These are phyloP conservation scores for Propithecus perrieri DNA, from an alignment of 2,797 vertebrate species.

Conservation along the genomic window DNA sequence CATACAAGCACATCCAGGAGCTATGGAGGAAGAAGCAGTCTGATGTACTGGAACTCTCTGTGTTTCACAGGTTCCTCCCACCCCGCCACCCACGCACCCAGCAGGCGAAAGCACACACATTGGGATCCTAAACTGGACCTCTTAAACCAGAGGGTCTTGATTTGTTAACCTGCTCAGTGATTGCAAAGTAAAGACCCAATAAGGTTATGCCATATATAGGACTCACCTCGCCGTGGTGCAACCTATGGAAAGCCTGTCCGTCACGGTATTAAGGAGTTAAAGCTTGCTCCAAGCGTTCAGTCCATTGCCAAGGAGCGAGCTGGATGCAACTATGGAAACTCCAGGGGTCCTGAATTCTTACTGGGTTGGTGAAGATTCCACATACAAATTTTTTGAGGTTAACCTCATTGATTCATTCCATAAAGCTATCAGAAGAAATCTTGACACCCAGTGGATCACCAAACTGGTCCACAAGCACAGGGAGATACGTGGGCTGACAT, in stretches of 20 bases:
- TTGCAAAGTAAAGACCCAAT: neutral
- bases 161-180: too few species aligned
- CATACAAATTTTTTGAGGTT: slow-evolving; percentile 94
- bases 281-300: neutral
- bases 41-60: neutral
- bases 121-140: neutral
- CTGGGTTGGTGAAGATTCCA: slow-evolving; percentile 96
- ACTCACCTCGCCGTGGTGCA: neutral
- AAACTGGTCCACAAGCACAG: neutral
- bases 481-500: slow-evolving; percentile 89
- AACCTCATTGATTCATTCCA: slow-evolving; percentile 93
- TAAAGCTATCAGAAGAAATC: slow-evolving; percentile 95
- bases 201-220: neutral
- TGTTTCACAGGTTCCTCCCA: neutral
- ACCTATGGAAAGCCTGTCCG: neutral
- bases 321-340: slow-evolving; percentile 92
- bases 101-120: neutral
- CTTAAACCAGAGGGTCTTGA: too few species aligned
- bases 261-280: neutral
- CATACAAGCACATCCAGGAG: neutral
- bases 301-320: slow-evolving; percentile 89
- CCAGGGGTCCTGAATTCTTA: slow-evolving; percentile 93
- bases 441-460: neutral
- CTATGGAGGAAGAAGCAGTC: neutral
- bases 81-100: neutral